Base-by-base conservation (phyloP, 1,140 invertebrate genomes). In the Littorina saxatilis region DNA sequence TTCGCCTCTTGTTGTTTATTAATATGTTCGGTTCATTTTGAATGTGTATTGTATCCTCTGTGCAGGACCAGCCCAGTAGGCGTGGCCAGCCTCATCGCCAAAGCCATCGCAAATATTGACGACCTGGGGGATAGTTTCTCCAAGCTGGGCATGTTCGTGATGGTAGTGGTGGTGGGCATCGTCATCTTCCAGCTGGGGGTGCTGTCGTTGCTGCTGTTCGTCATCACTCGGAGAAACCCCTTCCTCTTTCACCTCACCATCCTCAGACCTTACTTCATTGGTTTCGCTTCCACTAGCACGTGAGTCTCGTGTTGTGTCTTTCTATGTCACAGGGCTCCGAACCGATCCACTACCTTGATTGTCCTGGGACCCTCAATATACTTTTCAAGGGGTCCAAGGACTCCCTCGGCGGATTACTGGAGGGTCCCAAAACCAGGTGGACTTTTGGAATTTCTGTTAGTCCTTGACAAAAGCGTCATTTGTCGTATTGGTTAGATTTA, bases 171-270 rank as follows among this genome's bases (percentile, higher is more conserved):
- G 9, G 91, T 96, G 20, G 98, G 97, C 55, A 95, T 98, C 23
- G 94, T 96, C 84, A 93, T 98, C 85, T 98, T 98, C 92, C 96
- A 98, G 89, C 93, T 98, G n/a, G 92, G 98, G 39, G 94, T 98
- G 81, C 95, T 98, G 93, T 95, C 96, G 82, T 84, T 95, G 23
- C 95, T 98, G 88, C 98, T 98, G 91, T 96, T 97, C 90, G 89
- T 96, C 76, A 94, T 98, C 85, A 94, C 98, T 50, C 94, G 95
- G 82, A 95, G 96, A 91, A 98, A 99, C 93, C 97, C 98, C 3
- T 96, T 96, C 93, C 95, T 95, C 88, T 98, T 97, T 93, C 97
- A 98, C 92, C 94, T 94, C 89, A 95, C 95, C 82, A 94, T 98
- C 79, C 94, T 96, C 78, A 96, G 97, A 90, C 95, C 97, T 74